These are phyloP conservation scores for Drosophila parthenogenetica DNA, from an alignment of 2,888 invertebrate genomes.

Conservation along the genomic window DNA sequence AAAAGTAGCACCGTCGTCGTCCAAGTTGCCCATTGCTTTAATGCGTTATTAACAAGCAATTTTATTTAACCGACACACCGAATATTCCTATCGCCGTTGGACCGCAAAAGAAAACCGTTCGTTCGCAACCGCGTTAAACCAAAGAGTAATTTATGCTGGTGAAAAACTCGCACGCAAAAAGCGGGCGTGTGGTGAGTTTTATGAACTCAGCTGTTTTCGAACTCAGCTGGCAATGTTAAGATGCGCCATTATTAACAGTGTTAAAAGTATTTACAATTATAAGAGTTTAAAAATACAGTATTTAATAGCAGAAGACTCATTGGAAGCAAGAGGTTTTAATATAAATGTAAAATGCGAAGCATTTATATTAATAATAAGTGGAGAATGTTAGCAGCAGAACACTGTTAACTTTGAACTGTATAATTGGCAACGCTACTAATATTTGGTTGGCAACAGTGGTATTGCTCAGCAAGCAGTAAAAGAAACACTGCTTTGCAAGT, in stretches of 20 bases:
- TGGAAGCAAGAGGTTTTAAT: neutral
- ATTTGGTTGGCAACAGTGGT: slow-evolving; percentile 14
- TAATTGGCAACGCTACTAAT: slow-evolving; percentile 11
- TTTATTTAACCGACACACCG: slow-evolving; percentile 24
- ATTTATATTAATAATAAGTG: too few relatives aligned
- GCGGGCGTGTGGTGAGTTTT: slow-evolving; percentile 44
- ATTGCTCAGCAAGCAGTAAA: neutral
- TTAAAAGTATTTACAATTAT: too few relatives aligned
- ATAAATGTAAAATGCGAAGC: neutral
- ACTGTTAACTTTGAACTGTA: too few relatives aligned
- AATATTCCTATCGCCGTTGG: neutral
- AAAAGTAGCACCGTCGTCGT: slow-evolving; percentile 52
- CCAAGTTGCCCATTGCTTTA: slow-evolving; percentile 63
- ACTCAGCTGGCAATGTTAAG: neutral
- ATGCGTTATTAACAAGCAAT: slow-evolving; percentile 2
- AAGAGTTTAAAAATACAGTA: too few relatives aligned
- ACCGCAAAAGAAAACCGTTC: slow-evolving; percentile 19
- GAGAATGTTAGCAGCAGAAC: too few relatives aligned
- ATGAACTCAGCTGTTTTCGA: slow-evolving; percentile 29
- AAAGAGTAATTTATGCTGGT: slow-evolving; percentile 34
- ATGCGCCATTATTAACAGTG: neutral
- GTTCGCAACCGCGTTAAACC: slow-evolving; percentile 39
- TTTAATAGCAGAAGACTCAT: too few relatives aligned
- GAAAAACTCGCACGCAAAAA: neutral
- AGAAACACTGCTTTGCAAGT: neutral